Percentiles rank a stretch among this genome's conserved stretches.
Evolutionary conservation across 2,113 vertebrate species (phyloP).

Genomic region (Alethe castanea): DNA sequence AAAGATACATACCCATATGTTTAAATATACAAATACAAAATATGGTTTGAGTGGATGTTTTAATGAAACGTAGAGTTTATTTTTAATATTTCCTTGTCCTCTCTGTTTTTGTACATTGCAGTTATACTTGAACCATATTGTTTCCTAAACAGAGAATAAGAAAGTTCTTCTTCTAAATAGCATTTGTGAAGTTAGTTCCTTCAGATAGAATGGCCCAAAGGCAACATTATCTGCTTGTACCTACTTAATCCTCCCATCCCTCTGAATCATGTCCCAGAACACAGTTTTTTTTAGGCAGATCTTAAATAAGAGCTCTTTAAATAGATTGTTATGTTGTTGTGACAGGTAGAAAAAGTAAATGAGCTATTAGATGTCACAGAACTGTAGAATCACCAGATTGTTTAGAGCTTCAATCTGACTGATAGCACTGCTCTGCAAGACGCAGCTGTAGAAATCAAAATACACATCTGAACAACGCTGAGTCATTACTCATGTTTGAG

Average conservation of each 20-base stretch:
- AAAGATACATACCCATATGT: not conserved
- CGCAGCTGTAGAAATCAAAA: slow-evolving; percentile 36
- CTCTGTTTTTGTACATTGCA: not conserved
- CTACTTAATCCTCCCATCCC: not conserved
- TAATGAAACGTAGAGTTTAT: not conserved
- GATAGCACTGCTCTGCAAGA: not conserved
- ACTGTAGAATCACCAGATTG: not conserved
- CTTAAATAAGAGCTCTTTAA: slow-evolving; percentile 12
- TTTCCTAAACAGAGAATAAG: not conserved
- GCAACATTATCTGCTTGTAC: not conserved
- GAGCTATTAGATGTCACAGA: not conserved
- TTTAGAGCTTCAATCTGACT: not conserved
- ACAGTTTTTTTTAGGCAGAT: not conserved
- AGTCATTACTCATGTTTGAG: slow-evolving; percentile 32
- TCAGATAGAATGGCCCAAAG: not conserved
- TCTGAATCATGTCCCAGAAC: not conserved
- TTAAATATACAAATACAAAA: not conserved
- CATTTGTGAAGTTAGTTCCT: not conserved
- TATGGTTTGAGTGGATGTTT: not conserved
- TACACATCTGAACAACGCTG: not conserved
- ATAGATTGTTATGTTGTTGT: not conserved
- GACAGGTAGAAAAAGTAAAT: not conserved
- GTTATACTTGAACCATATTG: not conserved
- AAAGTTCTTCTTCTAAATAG: not conserved
- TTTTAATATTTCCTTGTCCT: not conserved